These are phyloP conservation scores for Gallinago paraguaiae DNA, from an alignment of 2,113 vertebrate genomes.

Conservation along the genomic window DNA sequence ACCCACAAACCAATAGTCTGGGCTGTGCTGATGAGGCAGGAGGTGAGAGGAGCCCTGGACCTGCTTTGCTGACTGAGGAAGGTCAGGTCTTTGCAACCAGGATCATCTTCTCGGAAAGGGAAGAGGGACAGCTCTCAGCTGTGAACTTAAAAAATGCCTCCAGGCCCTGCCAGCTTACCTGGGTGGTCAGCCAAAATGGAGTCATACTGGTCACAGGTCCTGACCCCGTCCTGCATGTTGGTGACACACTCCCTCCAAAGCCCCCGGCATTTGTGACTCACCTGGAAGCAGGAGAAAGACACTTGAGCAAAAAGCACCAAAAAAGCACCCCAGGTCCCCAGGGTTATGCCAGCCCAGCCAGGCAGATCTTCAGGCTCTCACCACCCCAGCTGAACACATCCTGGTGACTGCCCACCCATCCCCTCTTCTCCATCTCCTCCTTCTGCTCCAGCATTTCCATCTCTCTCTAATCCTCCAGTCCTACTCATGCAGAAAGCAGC, in stretches of 20 bases:
- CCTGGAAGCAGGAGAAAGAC: slow-evolving; percentile 31
- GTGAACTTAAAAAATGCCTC: neutral
- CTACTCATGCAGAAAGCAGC: neutral
- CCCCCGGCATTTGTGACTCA: slow-evolving; percentile 78
- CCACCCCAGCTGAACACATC: neutral
- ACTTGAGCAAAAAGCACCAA: neutral
- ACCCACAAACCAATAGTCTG: neutral
- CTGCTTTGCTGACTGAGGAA: neutral
- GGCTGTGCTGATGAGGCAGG: neutral
- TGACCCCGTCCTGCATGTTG: slow-evolving; percentile 76
- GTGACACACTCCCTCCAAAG: slow-evolving; percentile 80
- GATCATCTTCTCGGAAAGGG: neutral
- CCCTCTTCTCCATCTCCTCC: neutral
- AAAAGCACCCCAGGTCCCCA: neutral
- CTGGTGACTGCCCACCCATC: neutral
- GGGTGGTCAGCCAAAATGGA: slow-evolving; percentile 78
- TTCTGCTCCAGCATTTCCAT: neutral
- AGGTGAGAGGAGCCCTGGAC: neutral
- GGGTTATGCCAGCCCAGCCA: neutral
- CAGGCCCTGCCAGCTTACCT: slow-evolving; percentile 36
- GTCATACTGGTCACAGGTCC: slow-evolving; percentile 78
- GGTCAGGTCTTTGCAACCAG: neutral
- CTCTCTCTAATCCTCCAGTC: neutral
- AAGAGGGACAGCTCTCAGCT: neutral
- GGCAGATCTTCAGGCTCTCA: neutral